Evolutionary conservation across 2,113 vertebrate genomes (phyloP).

Genomic region (Puntigrus tetrazona): DNA sequence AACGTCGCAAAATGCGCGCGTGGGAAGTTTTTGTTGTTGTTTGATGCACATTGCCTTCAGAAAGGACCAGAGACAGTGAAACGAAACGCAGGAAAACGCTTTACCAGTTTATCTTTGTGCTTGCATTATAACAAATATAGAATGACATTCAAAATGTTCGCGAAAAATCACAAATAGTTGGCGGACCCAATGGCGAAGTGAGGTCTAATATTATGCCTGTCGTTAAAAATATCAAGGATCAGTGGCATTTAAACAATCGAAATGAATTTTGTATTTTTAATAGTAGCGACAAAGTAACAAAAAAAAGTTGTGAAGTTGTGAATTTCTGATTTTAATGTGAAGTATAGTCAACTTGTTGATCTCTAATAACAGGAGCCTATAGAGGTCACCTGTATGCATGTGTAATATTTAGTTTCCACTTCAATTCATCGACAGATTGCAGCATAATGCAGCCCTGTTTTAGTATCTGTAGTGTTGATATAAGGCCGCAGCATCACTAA

Average conservation of each 20-base stretch:
- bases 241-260: background rate
- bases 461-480: conserved; percentile 6
- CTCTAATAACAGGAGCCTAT: background rate
- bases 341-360: background rate
- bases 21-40: background rate
- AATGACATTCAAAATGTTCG: background rate
- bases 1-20: background rate
- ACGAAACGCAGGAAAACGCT: background rate
- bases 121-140: too few species aligned
- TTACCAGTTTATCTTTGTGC: background rate
- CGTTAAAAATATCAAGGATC: background rate
- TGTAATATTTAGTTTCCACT: background rate
- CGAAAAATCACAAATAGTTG: background rate
- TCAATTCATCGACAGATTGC: background rate
- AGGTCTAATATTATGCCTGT: background rate
- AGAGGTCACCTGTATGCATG: background rate
- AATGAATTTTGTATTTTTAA: background rate
- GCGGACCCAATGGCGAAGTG: background rate
- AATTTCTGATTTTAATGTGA: background rate
- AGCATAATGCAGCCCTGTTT: background rate
- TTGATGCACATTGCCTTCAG: background rate
- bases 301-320: background rate
- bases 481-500: conserved; percentile 12
- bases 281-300: background rate
- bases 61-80: background rate